Percentiles rank a stretch among this genome's conserved stretches.
phyloP scores from a whole-genome alignment of 2,797 vertebrate genomes.

The Glossophaga mutica region DNA sequence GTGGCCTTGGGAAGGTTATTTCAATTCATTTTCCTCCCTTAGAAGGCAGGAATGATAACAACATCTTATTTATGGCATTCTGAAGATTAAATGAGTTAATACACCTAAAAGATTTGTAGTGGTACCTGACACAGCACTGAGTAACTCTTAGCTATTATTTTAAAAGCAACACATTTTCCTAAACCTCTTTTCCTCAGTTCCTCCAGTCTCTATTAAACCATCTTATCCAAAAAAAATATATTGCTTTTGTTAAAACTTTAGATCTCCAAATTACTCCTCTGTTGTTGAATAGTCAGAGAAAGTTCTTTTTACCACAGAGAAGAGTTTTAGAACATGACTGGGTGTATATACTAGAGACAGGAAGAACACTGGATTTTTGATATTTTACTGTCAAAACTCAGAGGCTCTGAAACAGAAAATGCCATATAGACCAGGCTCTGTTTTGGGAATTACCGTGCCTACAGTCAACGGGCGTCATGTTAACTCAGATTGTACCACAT shows the following conservation, averaged over 20 bases:
- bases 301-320: neutral
- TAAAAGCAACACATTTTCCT: neutral
- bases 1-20: neutral
- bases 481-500: neutral
- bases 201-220: neutral
- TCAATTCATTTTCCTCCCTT: neutral
- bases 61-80: neutral
- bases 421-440: neutral
- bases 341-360: neutral
- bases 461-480: neutral
- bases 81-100: neutral
- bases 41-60: neutral
- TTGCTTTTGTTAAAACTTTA: neutral
- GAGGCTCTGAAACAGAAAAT: neutral
- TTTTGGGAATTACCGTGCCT: neutral
- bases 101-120: neutral
- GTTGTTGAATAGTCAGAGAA: neutral
- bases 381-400: neutral
- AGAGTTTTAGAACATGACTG: neutral
- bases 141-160: neutral
- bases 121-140: neutral
- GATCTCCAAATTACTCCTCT: neutral
- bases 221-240: conserved; percentile 8
- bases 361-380: neutral
- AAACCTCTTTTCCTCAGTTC: neutral